Percentiles rank a stretch among this genome's conserved stretches.
These are phyloP conservation scores for Peromyscus californicus DNA, from an alignment of 2,113 vertebrate species.

Conservation along the genomic window DNA sequence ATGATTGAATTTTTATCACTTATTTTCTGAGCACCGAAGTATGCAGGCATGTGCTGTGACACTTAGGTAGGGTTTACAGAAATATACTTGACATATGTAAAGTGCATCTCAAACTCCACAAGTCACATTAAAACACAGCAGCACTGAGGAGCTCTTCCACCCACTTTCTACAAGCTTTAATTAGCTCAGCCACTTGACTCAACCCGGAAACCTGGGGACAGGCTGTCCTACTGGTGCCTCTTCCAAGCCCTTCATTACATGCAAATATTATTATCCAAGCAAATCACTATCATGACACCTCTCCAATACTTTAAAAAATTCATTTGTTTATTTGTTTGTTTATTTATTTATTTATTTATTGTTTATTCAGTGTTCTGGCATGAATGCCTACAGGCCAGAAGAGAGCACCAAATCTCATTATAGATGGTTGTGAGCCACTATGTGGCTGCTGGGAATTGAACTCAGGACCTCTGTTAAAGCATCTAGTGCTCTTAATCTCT, in stretches of 20 bases:
- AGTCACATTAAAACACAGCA: not conserved
- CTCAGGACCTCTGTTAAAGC: too few relatives aligned
- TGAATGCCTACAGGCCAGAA: too few relatives aligned
- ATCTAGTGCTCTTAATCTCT: too few relatives aligned
- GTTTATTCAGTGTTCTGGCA: too few relatives aligned
- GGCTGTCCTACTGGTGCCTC: not conserved
- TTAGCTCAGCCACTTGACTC: not conserved
- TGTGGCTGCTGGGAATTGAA: too few relatives aligned
- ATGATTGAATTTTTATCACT: not conserved
- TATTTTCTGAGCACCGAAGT: not conserved
- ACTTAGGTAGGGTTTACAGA: not conserved
- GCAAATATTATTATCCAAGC: too few relatives aligned
- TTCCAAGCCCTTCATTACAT: not conserved
- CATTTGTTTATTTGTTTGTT: too few relatives aligned
- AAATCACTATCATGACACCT: not conserved
- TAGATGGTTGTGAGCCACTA: too few relatives aligned
- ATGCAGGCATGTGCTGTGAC: not conserved
- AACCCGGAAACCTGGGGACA: not conserved
- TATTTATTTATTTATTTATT: too few relatives aligned
- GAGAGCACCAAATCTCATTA: too few relatives aligned
- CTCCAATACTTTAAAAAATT: not conserved
- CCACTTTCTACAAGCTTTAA: not conserved
- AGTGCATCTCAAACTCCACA: not conserved
- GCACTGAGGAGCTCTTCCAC: not conserved
- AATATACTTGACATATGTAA: not conserved